Conservation (phyloP, 2,888 invertebrate genomes). For the Oegoconia quadripuncta region DNA sequence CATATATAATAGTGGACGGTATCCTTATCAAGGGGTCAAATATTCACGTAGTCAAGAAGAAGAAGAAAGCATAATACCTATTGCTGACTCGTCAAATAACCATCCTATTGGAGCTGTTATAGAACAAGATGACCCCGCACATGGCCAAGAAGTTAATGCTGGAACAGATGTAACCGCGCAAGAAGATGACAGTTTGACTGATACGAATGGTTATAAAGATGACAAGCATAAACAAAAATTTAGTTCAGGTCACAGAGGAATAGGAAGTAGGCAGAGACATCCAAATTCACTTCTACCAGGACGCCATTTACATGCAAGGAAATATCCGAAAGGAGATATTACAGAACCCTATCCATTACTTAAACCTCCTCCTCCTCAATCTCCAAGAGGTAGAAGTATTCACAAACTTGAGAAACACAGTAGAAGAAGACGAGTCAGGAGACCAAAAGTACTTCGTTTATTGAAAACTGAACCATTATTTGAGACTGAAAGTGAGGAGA, state of each 20-base stretch:
- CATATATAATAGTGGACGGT: slow-evolving; percentile 50
- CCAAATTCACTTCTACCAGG: slow-evolving; percentile 45
- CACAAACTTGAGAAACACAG: slow-evolving; percentile 44
- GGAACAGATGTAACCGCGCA: slow-evolving; percentile 45
- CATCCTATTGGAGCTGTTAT: slow-evolving; percentile 73
- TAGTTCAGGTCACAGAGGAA: slow-evolving; percentile 34
- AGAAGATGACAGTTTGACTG: slow-evolving; percentile 37
- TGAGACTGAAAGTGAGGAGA: slow-evolving; percentile 47
- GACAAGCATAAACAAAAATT: slow-evolving; percentile 41
- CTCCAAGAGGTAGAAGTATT: slow-evolving; percentile 35
- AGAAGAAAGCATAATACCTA: slow-evolving; percentile 62
- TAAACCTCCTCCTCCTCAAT: slow-evolving; percentile 63
- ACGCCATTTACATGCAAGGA: slow-evolving; percentile 47
- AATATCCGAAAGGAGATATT: slow-evolving; percentile 51
- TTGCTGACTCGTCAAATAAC: slow-evolving; percentile 59
- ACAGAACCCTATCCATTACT: slow-evolving; percentile 65
- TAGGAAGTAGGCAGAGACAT: slow-evolving; percentile 49
- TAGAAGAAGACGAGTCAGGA: slow-evolving; percentile 49
- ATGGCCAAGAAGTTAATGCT: slow-evolving; percentile 42
- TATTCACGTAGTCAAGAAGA: slow-evolving; percentile 74
- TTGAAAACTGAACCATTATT: slow-evolving; percentile 59
- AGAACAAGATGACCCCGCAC: slow-evolving; percentile 57
- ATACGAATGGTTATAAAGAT: slow-evolving; percentile 34
- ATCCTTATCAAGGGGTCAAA: slow-evolving; percentile 64
- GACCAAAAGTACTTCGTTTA: slow-evolving; percentile 48